Evolutionary conservation across 2,797 vertebrate species (phyloP), one percentile per base, ranked within the genome.

Genomic region (Streptopelia turtur): DNA sequence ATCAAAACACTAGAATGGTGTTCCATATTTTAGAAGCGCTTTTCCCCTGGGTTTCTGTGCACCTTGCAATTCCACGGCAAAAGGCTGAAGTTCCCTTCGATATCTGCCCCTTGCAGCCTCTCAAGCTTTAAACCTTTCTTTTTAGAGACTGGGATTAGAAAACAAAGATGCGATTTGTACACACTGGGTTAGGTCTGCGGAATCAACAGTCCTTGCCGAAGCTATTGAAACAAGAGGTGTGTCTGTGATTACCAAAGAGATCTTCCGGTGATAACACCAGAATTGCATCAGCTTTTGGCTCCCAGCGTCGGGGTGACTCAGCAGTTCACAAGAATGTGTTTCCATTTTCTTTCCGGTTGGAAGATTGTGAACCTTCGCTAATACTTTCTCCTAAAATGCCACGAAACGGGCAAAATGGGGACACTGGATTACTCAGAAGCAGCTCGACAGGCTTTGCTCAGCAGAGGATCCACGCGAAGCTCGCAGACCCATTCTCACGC

Each of bases 181-280:
- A 61, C 78, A 52, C 76, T 71, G 94, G 96, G 84, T 95, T 96
- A 89, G 91, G 77, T 63, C 50, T 83, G 77, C 94, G 96, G 92
- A 95, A 74, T 89, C 95, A 91, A 76, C 87, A 97, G 94, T 49
- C 81, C 90, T 75, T 81, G 71, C 53, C 22, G 43, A 90, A 94
- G 94, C 94, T 94, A 94, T 96, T 97, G 97, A 95, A 97, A 94
- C 81, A 90, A 95, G 93, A 97, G 97, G 97, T 93, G 97, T 96
- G 97, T 90, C 97, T 72, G 83, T 57, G 93, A 96, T 97, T 97
- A 96, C 94, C 89, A 90, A 95, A 96, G 90, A 91, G 95, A 97
- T 97, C 95, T 97, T 96, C 97, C 94, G 87, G 94, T 85, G 97
- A 97, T 98, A 97, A 97, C 78, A 87, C 83, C 55, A 41, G 79